phyloP scores from a whole-genome alignment of 2,113 vertebrate genomes.

The Syrmaticus mikado region DNA sequence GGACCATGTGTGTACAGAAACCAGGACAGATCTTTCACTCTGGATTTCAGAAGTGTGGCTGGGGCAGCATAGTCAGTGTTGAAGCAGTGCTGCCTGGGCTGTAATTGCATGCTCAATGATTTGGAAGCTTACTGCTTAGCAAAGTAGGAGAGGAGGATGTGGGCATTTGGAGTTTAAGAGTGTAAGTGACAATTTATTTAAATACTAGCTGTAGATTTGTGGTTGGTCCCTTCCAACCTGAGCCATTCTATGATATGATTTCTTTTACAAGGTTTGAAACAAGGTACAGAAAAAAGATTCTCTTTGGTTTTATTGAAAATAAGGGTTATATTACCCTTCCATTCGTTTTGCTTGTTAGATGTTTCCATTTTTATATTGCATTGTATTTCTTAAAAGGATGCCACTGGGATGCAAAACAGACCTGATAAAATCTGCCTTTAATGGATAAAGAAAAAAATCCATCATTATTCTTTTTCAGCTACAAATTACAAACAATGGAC shows the following conservation, averaged over 20 bases:
- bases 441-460: not conserved
- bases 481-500: not conserved
- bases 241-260: no score
- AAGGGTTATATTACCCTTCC: not conserved
- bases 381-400: not conserved
- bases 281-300: not conserved
- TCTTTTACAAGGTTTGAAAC: not conserved
- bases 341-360: not conserved
- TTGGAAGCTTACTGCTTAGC: not conserved
- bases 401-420: not conserved
- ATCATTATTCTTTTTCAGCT: not conserved
- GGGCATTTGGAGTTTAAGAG: not conserved
- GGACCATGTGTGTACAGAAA: not conserved
- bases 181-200: not conserved
- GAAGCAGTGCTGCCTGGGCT: not conserved
- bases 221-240: no score
- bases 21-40: not conserved
- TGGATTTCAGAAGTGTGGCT: not conserved
- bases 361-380: not conserved
- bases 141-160: not conserved
- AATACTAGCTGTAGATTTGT: not conserved
- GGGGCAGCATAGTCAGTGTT: accelerated
- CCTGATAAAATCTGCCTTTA: not conserved
- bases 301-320: not conserved
- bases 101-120: not conserved